Percentiles rank a stretch among this genome's conserved stretches.
phyloP scores from a whole-genome alignment of 2,888 invertebrate genomes.

The Therioaphis trifolii region DNA sequence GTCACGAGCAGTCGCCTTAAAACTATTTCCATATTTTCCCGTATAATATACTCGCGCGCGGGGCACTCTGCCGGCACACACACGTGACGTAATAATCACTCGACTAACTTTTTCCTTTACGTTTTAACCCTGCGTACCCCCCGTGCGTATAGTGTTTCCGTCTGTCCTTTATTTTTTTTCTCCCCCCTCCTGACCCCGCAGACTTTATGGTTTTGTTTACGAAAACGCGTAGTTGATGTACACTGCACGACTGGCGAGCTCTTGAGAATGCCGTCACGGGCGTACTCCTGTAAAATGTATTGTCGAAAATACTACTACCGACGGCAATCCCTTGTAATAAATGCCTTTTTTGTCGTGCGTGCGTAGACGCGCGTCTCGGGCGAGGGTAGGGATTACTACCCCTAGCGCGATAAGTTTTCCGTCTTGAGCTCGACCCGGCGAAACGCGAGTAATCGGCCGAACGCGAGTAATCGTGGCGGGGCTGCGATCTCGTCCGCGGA shows the following conservation, averaged over 20 bases:
- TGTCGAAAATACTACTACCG: not conserved
- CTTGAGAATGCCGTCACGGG: conserved; percentile 6
- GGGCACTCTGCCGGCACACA: not conserved
- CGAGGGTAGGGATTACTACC: not conserved
- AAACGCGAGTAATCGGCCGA: not conserved
- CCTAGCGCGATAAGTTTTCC: conserved; percentile 3
- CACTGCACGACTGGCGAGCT: not conserved
- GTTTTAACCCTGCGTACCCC: not conserved
- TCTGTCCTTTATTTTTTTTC: not conserved
- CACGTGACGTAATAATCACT: conserved; percentile 15
- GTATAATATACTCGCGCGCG: not conserved
- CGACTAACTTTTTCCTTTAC: conserved; percentile 22
- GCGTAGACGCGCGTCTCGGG: not conserved
- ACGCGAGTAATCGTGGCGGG: no score
- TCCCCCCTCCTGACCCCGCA: not conserved
- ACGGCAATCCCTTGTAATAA: no score
- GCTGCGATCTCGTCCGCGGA: no score
- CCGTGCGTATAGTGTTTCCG: no score
- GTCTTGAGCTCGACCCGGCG: not conserved
- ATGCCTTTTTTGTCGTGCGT: no score
- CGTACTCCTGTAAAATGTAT: not conserved
- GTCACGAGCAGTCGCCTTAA: conserved; percentile 29
- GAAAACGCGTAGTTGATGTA: not conserved
- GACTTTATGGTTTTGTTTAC: conserved; percentile 44
- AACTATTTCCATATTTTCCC: conserved; percentile 43